Percentiles rank a stretch among this genome's conserved stretches.
phyloP scores from a whole-genome alignment of 2,113 vertebrate species.

The Ellobius talpinus region DNA sequence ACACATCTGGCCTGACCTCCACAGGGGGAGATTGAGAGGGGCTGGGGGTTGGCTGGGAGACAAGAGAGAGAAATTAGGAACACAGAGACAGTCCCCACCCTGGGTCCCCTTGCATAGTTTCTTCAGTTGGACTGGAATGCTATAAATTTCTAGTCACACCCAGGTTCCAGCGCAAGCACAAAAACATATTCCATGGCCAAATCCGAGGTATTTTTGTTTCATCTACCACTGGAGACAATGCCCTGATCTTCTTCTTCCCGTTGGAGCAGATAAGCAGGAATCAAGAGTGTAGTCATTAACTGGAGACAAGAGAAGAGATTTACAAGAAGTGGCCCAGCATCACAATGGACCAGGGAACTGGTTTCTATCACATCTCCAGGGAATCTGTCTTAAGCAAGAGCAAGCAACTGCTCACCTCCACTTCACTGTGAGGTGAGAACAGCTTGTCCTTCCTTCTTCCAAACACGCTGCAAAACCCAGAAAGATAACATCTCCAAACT shows the following conservation, averaged over 20 bases:
- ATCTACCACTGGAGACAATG: slow-evolving; percentile 53
- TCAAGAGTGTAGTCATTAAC: slow-evolving; percentile 58
- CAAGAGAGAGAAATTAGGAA: background rate
- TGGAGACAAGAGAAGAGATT: slow-evolving; percentile 49
- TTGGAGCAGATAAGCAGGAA: slow-evolving; percentile 60
- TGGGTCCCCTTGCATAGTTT: slow-evolving; percentile 55
- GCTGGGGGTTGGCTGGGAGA: background rate
- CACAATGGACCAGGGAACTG: background rate
- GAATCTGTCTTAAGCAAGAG: slow-evolving; percentile 57
- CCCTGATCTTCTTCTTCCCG: slow-evolving; percentile 42
- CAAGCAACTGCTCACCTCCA: slow-evolving; percentile 67
- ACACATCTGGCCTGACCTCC: background rate
- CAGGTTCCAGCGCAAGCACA: slow-evolving; percentile 73
- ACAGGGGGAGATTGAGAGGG: background rate
- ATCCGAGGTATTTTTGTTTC: slow-evolving; percentile 77
- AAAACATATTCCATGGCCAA: slow-evolving; percentile 76
- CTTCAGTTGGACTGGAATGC: slow-evolving; percentile 68
- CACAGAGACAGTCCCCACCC: background rate
- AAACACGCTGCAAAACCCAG: slow-evolving; percentile 62
- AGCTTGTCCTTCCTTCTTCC: slow-evolving; percentile 72
- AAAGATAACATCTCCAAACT: slow-evolving; percentile 78
- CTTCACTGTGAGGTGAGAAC: slow-evolving; percentile 76
- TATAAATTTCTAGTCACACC: slow-evolving; percentile 76
- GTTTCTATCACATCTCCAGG: background rate
- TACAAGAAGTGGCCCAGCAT: background rate